Evolutionary conservation across 2,113 vertebrate genomes (phyloP), one percentile per base, ranked within the genome.

Genomic region (Hippocampus comes): DNA sequence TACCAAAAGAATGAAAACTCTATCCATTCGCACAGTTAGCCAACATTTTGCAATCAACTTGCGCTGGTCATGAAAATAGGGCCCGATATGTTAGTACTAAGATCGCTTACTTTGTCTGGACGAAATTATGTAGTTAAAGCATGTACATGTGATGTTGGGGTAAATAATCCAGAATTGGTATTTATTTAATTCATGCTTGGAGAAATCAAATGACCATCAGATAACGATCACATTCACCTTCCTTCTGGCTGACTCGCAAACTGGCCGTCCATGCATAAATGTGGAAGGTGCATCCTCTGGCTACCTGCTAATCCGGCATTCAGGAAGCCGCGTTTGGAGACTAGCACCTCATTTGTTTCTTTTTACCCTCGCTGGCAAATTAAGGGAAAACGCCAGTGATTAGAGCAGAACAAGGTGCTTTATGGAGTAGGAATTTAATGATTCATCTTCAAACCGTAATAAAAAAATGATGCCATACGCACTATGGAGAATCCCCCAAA

Each of bases 161-260:
- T 63, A 63, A 41, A 63, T 63, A 63, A 63, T 63, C 34, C 61
- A 63, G 71, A 82, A 81, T 82, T 78, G 74, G 70, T 76, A 56
- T 67, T 82, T 89, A 81, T 85, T 91, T 91, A 86, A 88, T 91
- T 92, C 82, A 86, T 82, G 80, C 59, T 59, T 63, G 74, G 53
- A 17, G 53, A 73, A 79, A 77, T 85, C 67, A 74, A 77, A 85
- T 83, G 87, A 86, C 86, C 83, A 77, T 69, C 51, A 76, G 82
- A 90, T 92, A 92, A 92, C 86, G 82, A 90, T 84, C 80, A 12
- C 64, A 70, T 78, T 91, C 88, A 91, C 88, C 90, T 92, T 91
- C 88, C 87, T 91, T 82, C 88, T 87, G 89, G 91, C 91, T 79
- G 78, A 80, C 84, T 89, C 81, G 84, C 83, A 82, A 79, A 38